phyloP scores from a whole-genome alignment of 2,888 invertebrate species.

The Pristionchus entomophagus region DNA sequence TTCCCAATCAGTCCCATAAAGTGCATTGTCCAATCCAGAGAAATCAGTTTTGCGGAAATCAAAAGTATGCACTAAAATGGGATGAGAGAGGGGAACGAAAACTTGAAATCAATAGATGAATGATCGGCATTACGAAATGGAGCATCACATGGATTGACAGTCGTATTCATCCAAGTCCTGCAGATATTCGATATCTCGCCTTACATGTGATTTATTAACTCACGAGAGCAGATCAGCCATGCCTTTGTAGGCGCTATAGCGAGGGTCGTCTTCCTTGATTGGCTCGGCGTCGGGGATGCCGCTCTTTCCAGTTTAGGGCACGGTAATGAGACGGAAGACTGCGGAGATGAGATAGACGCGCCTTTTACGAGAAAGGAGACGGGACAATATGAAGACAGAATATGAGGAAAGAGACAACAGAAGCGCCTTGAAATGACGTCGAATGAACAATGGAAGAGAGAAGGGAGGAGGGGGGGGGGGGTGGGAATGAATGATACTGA shows the following conservation, averaged over 20 bases:
- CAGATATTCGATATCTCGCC: neutral
- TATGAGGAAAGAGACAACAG: neutral
- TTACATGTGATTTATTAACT: neutral
- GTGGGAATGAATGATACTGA: neutral
- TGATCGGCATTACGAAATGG: too few species aligned
- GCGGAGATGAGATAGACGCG: neutral
- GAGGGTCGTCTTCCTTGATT: constrained; percentile 22
- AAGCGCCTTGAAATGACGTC: neutral
- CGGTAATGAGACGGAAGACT: too few species aligned
- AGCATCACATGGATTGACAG: constrained; percentile 64
- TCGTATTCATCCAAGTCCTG: constrained; percentile 55
- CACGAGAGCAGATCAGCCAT: constrained; percentile 55
- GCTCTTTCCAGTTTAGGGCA: too few species aligned
- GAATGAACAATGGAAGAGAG: neutral
- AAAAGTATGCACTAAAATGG: too few species aligned
- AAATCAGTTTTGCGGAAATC: too few species aligned
- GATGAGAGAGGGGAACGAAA: too few species aligned
- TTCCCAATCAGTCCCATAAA: too few species aligned
- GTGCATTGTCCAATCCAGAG: too few species aligned
- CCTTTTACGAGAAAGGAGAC: neutral
- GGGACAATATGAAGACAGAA: neutral
- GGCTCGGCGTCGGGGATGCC: neutral
- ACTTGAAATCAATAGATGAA: too few species aligned
- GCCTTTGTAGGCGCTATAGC: constrained; percentile 51
- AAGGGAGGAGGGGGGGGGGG: neutral